These are phyloP conservation scores for Macaca nemestrina DNA, from an alignment of 2,113 vertebrate species.

Conservation along the genomic window DNA sequence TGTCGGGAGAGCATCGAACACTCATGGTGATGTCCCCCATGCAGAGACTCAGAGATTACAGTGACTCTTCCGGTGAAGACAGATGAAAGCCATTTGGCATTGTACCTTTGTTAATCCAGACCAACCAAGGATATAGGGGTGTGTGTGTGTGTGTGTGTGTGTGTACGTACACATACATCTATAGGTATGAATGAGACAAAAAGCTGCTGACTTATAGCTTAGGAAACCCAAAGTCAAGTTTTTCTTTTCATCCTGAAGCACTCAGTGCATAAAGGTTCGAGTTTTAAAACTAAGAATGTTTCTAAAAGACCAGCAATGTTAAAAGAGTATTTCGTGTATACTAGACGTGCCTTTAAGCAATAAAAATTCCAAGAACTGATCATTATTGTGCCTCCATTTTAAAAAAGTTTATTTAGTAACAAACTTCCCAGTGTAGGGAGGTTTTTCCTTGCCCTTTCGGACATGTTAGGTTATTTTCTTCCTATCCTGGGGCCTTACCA, in stretches of 20 bases:
- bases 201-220: background rate
- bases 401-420: background rate
- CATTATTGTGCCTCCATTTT: background rate
- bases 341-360: slow-evolving; percentile 58
- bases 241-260: slow-evolving; percentile 41
- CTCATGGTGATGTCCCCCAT: background rate
- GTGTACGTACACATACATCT: background rate
- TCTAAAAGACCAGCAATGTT: slow-evolving; percentile 32
- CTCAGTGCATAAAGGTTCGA: slow-evolving; percentile 21
- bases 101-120: background rate
- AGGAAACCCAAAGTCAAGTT: slow-evolving; percentile 54
- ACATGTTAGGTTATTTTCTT: background rate
- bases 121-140: background rate
- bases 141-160: background rate
- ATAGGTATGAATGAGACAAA: background rate
- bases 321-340: background rate
- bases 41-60: background rate
- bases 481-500: background rate
- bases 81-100: background rate
- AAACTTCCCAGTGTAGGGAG: background rate
- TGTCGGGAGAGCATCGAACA: rapidly evolving
- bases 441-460: background rate
- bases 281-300: slow-evolving; percentile 46
- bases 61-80: background rate
- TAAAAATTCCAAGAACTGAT: background rate